Conservation (phyloP, 2,113 vertebrate genomes). For the Passer montanus region DNA sequence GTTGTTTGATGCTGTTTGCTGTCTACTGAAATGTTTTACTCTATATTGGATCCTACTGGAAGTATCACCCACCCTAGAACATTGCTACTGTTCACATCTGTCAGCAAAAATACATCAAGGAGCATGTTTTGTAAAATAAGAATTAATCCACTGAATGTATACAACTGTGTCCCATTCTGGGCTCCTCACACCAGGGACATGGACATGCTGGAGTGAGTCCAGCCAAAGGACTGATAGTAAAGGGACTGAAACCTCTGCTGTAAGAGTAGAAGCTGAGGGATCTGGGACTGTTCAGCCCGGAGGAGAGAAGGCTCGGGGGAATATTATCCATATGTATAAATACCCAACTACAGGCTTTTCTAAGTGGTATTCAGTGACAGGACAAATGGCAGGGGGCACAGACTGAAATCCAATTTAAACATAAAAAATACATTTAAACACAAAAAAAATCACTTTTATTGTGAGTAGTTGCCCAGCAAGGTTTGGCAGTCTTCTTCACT, state of each 20-base stretch:
- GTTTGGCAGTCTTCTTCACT: neutral
- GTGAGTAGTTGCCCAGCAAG: fast-evolving
- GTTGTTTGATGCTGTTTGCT: neutral
- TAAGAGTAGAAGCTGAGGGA: neutral
- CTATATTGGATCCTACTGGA: neutral
- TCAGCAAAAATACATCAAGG: neutral
- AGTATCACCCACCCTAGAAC: neutral
- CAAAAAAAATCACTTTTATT: neutral
- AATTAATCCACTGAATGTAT: neutral
- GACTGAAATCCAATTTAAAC: neutral
- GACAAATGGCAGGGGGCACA: neutral
- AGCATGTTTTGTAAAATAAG: neutral
- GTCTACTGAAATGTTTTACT: neutral
- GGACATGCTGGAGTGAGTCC: neutral
- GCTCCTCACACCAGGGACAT: neutral
- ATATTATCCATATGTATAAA: neutral
- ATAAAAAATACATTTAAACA: neutral
- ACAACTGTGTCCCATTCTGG: neutral
- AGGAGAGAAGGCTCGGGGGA: neutral
- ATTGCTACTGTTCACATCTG: neutral
- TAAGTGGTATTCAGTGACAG: neutral
- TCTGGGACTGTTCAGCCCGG: neutral
- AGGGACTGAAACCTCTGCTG: neutral
- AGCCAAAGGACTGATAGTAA: neutral
- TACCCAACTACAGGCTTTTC: neutral